Base-by-base conservation (phyloP, 2,113 vertebrate genomes). In the Mirza zaza region DNA sequence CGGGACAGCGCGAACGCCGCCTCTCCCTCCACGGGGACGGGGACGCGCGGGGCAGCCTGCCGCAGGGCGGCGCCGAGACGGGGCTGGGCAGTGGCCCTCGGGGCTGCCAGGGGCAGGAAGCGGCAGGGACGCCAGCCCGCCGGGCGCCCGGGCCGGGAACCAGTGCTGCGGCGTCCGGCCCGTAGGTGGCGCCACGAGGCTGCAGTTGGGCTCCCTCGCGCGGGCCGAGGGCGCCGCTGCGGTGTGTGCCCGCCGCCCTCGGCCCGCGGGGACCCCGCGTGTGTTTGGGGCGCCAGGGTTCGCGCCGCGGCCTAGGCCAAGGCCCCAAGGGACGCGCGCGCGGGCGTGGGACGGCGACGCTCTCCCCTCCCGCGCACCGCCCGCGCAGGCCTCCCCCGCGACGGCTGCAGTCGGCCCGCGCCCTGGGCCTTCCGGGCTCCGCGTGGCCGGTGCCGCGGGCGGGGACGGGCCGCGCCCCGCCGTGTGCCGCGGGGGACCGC, bases 111-210 rank as follows among this genome's bases (percentile, higher is more conserved):
- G 25, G n/a, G 42, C 32, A 14, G 52, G n/a, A 34, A 36, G 21
- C 29, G 18, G 42, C 67, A 1, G 27, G 18, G 25, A 4, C 48
- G 0, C 42, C 3, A 55, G 61, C 34, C 34, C 5, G 23, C 6
- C 15, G 27, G 32, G 36, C 0, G 6, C 42, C 52, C 0, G 18
- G 55, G 39, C 84, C 23, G 1, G 42, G 71, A 25, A 3, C 73
- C 67, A 25, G 27, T 32, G 71, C 71, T 9, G 3, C 63, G 13
- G 57, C 4, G 3, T 8, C 10, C 20, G 61, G 96, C 77, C 97
- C 71, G 81, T 88, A 97, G 96, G 94, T 96, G 97, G 97, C 96
- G 97, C 97, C 96, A 65, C 88, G 83, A 95, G 95, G 97, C 97
- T 95, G 97, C 90, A 36, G 29, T 92, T 95, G 92, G 65, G 70